These are phyloP conservation scores for Bombyx mandarina DNA, from an alignment of 1,140 invertebrate genomes.

Conservation along the genomic window DNA sequence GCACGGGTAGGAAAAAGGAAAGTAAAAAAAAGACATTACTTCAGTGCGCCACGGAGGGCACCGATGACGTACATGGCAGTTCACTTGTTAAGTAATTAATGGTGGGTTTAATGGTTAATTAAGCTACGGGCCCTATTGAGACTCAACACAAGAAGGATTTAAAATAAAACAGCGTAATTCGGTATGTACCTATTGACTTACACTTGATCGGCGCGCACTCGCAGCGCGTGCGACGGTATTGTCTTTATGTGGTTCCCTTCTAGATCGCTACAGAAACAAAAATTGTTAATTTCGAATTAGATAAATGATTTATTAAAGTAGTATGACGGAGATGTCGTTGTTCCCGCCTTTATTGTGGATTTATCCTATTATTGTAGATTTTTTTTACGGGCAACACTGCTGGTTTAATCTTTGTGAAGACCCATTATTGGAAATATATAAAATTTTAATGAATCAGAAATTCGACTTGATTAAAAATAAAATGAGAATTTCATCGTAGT, in stretches of 20 bases:
- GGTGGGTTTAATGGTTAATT: background rate
- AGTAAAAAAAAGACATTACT: too few relatives aligned
- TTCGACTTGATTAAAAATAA: background rate
- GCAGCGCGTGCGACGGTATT: slow-evolving; percentile 46
- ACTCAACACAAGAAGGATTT: slow-evolving; percentile 7
- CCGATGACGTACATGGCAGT: too few relatives aligned
- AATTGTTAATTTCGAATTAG: background rate
- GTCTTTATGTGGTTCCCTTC: slow-evolving; percentile 59
- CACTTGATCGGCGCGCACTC: slow-evolving; percentile 60
- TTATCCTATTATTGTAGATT: too few relatives aligned
- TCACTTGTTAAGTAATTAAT: too few relatives aligned
- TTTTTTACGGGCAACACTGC: too few relatives aligned
- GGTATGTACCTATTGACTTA: slow-evolving; percentile 63
- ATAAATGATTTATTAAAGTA: background rate
- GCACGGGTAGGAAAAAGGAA: too few relatives aligned
- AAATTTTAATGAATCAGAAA: too few relatives aligned
- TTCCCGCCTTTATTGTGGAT: too few relatives aligned
- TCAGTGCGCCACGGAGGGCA: too few relatives aligned
- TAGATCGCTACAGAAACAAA: slow-evolving; percentile 36
- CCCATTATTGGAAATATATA: too few relatives aligned
- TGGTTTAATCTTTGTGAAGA: too few relatives aligned
- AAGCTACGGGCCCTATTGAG: background rate
- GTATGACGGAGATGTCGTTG: too few relatives aligned
- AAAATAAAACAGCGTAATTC: slow-evolving; percentile 31
- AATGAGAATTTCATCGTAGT: background rate